Base-by-base conservation (phyloP, 1,140 invertebrate genomes). In the Liolophura sinensis region DNA sequence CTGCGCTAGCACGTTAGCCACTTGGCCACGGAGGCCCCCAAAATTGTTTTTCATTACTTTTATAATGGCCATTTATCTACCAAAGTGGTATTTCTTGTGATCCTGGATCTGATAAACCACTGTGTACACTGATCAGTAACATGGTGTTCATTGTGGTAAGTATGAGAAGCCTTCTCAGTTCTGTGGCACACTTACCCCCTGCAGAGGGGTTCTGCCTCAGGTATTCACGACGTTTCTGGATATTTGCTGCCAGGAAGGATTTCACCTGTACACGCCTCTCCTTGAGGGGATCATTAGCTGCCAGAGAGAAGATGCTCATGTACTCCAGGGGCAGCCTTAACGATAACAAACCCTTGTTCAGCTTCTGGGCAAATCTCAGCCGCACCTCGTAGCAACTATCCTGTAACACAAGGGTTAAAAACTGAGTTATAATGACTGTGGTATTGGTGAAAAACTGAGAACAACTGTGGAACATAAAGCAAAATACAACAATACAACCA, bases 241-340 rank as follows among this genome's bases (percentile, higher is more conserved):
- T 93, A 84, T 97, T 96, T 1, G 90, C 88, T 47, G 90, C 84
- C 89, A 96, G 92, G 79, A 92, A 93, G 72, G 91, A 88, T 72
- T 90, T 91, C 18, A 92, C 85, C 48, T 88, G 78, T n/a, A 78
- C 78, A 66, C 89, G 89, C 49, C 93, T 82, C 71, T 90, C 89
- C 71, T 91, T 91, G 65, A 95, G 91, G 25, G 90, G 88, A 85
- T 97, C 95, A 69, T 92, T 89, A 14, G 94, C 95, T 64, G 83
- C 92, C 27, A 98, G 85, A 14, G 91, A 92, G 84, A 97, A 96
- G 82, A 95, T 93, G 40, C 94, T 94, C 94, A 99, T 97, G 85
- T 98, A 99, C 85, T 98, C 95, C 60, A 98, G 83, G 1, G 96
- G 96, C 57, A 99, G 86, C 60, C 78, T 78, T 52, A 87, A 65